These are phyloP conservation scores for Ditula angustiorana DNA, from an alignment of 2,888 invertebrate genomes.

Conservation along the genomic window DNA sequence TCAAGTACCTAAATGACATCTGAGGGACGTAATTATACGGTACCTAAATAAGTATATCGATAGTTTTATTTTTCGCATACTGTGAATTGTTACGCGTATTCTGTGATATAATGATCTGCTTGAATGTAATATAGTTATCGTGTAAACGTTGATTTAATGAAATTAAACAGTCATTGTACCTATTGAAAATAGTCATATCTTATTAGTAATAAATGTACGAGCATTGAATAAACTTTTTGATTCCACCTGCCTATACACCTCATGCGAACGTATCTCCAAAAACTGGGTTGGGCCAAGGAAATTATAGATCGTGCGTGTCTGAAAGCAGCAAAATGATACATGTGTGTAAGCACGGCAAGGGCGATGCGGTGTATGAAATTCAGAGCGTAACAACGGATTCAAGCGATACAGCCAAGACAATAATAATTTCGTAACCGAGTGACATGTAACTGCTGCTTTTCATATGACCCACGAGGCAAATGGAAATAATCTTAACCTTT, in stretches of 20 bases:
- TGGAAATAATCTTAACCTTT: too few relatives aligned
- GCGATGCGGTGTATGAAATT: too few relatives aligned
- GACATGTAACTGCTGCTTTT: too few relatives aligned
- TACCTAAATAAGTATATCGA: conserved; percentile 35
- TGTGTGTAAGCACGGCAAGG: too few relatives aligned
- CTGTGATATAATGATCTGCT: conserved; percentile 83
- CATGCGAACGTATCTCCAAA: too few relatives aligned
- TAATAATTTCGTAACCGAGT: too few relatives aligned
- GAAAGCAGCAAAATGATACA: too few relatives aligned
- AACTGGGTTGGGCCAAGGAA: too few relatives aligned
- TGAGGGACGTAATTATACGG: conserved; percentile 29
- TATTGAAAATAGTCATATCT: conserved; percentile 62
- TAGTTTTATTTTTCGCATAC: conserved; percentile 66
- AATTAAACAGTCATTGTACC: conserved; percentile 45
- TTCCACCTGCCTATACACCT: not conserved
- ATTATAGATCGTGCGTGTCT: too few relatives aligned
- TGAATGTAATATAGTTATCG: conserved; percentile 59
- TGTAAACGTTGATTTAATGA: conserved; percentile 56
- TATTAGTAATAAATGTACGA: conserved; percentile 71
- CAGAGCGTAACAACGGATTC: too few relatives aligned
- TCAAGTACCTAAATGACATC: conserved; percentile 21
- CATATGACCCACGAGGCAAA: too few relatives aligned
- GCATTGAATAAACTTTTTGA: conserved; percentile 52
- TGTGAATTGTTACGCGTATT: conserved; percentile 76
- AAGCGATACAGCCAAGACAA: too few relatives aligned